Conservation (phyloP, 2,113 vertebrate genomes). For the Plotosus lineatus region DNA sequence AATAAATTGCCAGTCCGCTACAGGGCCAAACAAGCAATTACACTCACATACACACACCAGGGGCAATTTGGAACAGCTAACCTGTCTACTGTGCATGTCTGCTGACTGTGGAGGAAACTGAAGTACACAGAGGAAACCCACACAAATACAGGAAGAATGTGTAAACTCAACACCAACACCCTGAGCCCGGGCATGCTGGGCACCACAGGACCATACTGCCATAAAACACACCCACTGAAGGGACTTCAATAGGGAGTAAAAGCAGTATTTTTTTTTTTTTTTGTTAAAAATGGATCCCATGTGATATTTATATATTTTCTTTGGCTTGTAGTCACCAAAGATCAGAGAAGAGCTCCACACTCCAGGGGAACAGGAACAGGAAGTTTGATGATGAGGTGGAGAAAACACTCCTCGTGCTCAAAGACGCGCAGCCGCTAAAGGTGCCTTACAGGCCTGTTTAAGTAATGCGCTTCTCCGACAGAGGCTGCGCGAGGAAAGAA, state of each 20-base stretch:
- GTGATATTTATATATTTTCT: neutral
- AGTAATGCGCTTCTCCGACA: neutral
- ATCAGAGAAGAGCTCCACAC: neutral
- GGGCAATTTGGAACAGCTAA: no score
- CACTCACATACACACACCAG: no score
- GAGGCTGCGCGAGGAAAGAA: neutral
- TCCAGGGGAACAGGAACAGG: neutral
- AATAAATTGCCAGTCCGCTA: no score
- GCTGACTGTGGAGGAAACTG: no score
- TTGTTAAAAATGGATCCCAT: neutral
- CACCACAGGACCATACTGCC: neutral
- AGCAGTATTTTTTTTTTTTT: no score
- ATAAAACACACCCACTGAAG: neutral
- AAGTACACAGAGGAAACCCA: no score
- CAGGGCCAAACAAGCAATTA: no score
- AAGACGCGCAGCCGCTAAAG: neutral
- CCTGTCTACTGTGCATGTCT: no score
- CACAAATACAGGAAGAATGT: no score
- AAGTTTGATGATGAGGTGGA: neutral
- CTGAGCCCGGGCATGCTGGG: no score
- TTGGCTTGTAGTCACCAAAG: neutral
- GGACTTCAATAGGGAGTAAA: neutral
- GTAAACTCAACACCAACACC: no score
- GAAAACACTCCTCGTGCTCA: constrained; percentile 3
- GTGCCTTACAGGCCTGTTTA: constrained; percentile 5